These are phyloP conservation scores for Eristalinus aeneus DNA, from an alignment of 2,888 invertebrate genomes.

Conservation along the genomic window DNA sequence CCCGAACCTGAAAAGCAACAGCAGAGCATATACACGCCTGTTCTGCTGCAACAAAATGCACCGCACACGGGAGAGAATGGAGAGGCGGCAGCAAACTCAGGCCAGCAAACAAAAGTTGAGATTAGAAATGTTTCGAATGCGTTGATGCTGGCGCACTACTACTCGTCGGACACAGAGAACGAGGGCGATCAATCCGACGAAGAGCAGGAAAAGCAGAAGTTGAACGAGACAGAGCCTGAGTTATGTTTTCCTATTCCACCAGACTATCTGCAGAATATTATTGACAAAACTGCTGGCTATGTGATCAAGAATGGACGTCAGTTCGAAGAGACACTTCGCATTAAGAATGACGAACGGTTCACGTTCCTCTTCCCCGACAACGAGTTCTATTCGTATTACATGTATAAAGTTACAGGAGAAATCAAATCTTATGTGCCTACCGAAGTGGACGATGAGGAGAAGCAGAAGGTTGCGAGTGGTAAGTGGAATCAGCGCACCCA, in stretches of 20 bases:
- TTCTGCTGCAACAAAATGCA: slow-evolving; percentile 78
- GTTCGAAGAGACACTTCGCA: slow-evolving; percentile 93
- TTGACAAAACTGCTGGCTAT: slow-evolving; percentile 98
- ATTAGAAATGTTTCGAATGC: slow-evolving; percentile 79
- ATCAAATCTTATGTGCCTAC: slow-evolving; percentile 72
- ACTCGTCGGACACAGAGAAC: slow-evolving; percentile 82
- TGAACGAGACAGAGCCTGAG: slow-evolving; percentile 66
- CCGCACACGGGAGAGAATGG: slow-evolving; percentile 73
- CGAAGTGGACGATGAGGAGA: slow-evolving; percentile 77
- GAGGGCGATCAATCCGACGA: slow-evolving; percentile 78
- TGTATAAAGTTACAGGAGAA: slow-evolving; percentile 82
- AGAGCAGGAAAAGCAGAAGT: slow-evolving; percentile 24
- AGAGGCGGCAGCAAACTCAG: neutral
- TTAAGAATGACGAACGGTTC: slow-evolving; percentile 92
- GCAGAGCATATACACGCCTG: slow-evolving; percentile 75
- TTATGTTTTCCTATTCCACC: slow-evolving; percentile 85
- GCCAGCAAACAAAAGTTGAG: slow-evolving; percentile 75
- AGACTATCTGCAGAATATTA: slow-evolving; percentile 90
- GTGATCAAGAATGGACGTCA: slow-evolving; percentile 97
- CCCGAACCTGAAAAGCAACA: slow-evolving; percentile 63
- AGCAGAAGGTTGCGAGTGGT: slow-evolving; percentile 75
- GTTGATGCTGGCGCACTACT: slow-evolving; percentile 83
- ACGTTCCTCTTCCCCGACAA: slow-evolving; percentile 91
- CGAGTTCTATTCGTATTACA: slow-evolving; percentile 91
- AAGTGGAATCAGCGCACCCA: neutral